Conservation (phyloP, 2,888 invertebrate genomes). For the Catocala fraxini region DNA sequence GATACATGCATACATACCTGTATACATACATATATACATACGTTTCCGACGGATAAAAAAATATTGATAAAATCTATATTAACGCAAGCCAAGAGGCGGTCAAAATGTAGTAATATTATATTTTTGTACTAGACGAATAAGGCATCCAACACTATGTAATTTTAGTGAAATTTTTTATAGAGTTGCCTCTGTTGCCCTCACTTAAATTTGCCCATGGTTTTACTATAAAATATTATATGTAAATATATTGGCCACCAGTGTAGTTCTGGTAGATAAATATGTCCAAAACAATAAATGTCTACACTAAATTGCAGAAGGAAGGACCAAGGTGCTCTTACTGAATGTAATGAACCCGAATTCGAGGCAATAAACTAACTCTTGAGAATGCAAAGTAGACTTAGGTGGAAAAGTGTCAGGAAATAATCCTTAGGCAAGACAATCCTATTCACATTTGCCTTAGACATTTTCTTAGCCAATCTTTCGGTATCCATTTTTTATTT, state of each 20-base stretch:
- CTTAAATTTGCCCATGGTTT: too few relatives aligned
- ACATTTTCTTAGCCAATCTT: neutral
- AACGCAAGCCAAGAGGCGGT: too few relatives aligned
- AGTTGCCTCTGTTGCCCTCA: too few relatives aligned
- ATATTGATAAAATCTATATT: too few relatives aligned
- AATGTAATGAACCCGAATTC: constrained; percentile 19
- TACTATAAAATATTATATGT: too few relatives aligned
- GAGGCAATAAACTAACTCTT: constrained; percentile 13
- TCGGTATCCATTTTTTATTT: neutral
- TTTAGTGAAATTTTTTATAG: too few relatives aligned
- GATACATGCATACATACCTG: too few relatives aligned
- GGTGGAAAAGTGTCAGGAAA: neutral
- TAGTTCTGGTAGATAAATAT: neutral
- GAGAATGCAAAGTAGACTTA: constrained; percentile 7
- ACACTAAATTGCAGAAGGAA: neutral
- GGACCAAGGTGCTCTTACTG: constrained; percentile 1
- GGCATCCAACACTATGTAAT: too few relatives aligned
- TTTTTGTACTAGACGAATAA: too few relatives aligned
- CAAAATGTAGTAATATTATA: too few relatives aligned
- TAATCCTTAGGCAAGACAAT: neutral
- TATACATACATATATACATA: too few relatives aligned
- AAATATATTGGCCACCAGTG: neutral
- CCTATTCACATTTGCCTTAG: neutral
- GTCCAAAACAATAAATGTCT: neutral
- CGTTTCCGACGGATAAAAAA: too few relatives aligned